Conservation (phyloP, 2,113 vertebrate genomes). For the Zosterops borbonicus region DNA sequence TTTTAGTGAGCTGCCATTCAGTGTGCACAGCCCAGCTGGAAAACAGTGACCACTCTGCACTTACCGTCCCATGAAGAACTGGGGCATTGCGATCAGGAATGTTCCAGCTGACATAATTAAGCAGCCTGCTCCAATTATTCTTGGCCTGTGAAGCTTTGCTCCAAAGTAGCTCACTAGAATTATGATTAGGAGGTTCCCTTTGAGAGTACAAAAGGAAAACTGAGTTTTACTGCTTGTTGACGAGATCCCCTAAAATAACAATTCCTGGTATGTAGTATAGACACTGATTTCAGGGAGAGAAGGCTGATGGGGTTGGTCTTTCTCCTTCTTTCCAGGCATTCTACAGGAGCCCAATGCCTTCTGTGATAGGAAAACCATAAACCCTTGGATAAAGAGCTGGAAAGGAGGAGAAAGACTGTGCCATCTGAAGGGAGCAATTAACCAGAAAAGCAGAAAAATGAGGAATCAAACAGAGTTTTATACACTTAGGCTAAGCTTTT, state of each 20-base stretch:
- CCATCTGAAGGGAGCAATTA: neutral
- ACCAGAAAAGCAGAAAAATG: neutral
- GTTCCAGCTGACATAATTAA: constrained; percentile 91
- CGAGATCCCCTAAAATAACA: neutral
- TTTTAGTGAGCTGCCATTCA: neutral
- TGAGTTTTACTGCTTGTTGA: neutral
- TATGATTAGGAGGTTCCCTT: constrained; percentile 93
- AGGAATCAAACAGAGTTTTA: neutral
- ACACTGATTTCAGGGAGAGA: neutral
- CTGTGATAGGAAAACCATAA: neutral
- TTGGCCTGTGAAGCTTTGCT: constrained; percentile 90
- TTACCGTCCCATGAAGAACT: constrained; percentile 93
- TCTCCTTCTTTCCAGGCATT: neutral
- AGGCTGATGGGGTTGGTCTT: neutral
- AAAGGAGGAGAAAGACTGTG: neutral
- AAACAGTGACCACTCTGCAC: neutral
- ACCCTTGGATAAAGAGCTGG: neutral
- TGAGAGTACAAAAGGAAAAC: constrained; percentile 30
- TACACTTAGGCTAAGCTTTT: neutral
- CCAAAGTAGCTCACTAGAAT: constrained; percentile 94
- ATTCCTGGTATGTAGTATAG: neutral
- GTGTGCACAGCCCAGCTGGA: neutral
- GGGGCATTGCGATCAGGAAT: constrained; percentile 88
- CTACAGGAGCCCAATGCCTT: neutral
- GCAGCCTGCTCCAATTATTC: constrained; percentile 88